A percentile compares a stretch with the other conserved stretches of the same genome.
Conservation (phyloP, 2,888 invertebrate genomes). For the Pyralis farinalis region DNA sequence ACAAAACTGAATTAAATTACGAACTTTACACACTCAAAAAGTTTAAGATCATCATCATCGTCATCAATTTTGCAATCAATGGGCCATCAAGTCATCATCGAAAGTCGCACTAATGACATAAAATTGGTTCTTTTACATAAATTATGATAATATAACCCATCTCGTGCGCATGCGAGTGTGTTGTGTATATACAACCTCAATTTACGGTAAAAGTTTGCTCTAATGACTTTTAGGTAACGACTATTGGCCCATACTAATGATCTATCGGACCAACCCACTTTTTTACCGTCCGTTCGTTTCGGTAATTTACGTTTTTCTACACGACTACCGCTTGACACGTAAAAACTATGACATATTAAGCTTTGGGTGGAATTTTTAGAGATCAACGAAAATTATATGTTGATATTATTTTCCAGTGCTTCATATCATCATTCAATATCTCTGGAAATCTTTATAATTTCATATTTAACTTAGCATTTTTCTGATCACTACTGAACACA, state of each 20-base stretch:
- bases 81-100: slow-evolving; percentile 45
- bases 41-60: slow-evolving; percentile 20
- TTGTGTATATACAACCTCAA: slow-evolving; percentile 49
- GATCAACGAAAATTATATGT: slow-evolving; percentile 6
- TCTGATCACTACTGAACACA: too few species aligned
- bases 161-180: slow-evolving; percentile 26
- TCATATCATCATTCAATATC: too few species aligned
- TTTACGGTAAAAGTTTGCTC: slow-evolving; percentile 74
- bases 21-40: slow-evolving; percentile 24
- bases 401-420: too few species aligned
- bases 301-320: slow-evolving; percentile 63
- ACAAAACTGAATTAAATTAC: slow-evolving; percentile 21
- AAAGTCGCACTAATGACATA: slow-evolving; percentile 56
- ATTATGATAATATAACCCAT: slow-evolving; percentile 57
- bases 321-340: slow-evolving; percentile 50
- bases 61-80: slow-evolving; percentile 41
- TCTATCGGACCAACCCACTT: slow-evolving; percentile 68
- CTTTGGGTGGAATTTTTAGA: slow-evolving; percentile 19
- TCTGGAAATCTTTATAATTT: too few species aligned
- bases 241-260: slow-evolving; percentile 77
- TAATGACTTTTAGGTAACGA: slow-evolving; percentile 79
- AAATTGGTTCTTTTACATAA: slow-evolving; percentile 69
- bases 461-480: too few species aligned
- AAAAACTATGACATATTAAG: slow-evolving; percentile 38
- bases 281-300: slow-evolving; percentile 69